Base-by-base conservation (phyloP, 2,888 invertebrate genomes). In the Altica lythri region DNA sequence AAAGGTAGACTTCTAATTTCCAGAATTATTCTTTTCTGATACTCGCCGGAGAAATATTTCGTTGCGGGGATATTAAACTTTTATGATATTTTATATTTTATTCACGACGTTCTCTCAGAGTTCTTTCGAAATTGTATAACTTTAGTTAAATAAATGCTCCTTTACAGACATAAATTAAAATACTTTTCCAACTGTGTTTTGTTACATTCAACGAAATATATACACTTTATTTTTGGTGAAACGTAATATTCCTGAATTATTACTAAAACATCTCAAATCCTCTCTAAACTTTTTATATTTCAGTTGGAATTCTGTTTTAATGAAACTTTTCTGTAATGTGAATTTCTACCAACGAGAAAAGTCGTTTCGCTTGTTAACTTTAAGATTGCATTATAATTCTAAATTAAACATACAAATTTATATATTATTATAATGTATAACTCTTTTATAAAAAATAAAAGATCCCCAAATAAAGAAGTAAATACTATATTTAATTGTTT, bases 1-100 rank as follows among this genome's bases (percentile, higher is more conserved):
- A 68, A 68, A 69, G 66, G 66, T 67, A 61, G 59, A 57, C 64
- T 66, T 68, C 68, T 68, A 70, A 70, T 70, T 70, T 66, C 54
- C 59, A 58, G 66, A 64, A 64, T 61, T 59, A 65, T 64, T 66
- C 62, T 62, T 63, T 66, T 64, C 60, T 64, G 63, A 63, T 66
- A 62, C 60, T 61, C 62, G 47, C 38, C 30, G 57, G 47, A 44
- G 43, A 56, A 46, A 60, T 66, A 63, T 65, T 66, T 62, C 61
- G 57, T 58, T 62, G 66, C 64, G 66, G 65, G 59, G 63, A 66
- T 66, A 68, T 68, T 66, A 68, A 70, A 69, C 64, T 70, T 70
- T 68, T 64, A 68, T 64, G 64, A 63, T 61, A 61, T 68, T 68
- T 67, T 65, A 68, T 68, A 68, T 69, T 68, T 68, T 66, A 68